Percentiles rank a stretch among this genome's conserved stretches.
Conservation (phyloP, 2,888 invertebrate genomes). For the Laothoe populi region DNA sequence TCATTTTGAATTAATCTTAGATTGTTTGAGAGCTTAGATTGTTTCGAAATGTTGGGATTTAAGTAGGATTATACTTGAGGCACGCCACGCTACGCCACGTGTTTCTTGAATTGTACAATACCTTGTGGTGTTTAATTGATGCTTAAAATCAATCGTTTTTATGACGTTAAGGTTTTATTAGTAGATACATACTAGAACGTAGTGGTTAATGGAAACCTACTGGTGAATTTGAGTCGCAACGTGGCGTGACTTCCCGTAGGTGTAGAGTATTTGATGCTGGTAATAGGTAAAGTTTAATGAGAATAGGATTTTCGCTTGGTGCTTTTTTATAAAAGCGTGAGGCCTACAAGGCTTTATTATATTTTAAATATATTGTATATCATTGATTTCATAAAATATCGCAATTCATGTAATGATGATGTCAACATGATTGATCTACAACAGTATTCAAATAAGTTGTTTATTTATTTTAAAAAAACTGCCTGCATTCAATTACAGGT, state of each 20-base stretch:
- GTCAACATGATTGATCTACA: too few relatives aligned
- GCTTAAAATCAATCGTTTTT: too few relatives aligned
- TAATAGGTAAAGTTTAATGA: not conserved
- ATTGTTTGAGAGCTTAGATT: not conserved
- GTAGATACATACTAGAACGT: too few relatives aligned
- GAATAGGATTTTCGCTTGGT: conserved; percentile 15
- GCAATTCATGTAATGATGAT: too few relatives aligned
- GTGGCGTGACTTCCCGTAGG: conserved; percentile 6
- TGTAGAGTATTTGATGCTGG: not conserved
- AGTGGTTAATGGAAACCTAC: too few relatives aligned
- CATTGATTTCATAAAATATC: too few relatives aligned
- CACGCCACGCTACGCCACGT: conserved; percentile 10
- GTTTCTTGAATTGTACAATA: not conserved
- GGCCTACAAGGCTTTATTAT: not conserved
- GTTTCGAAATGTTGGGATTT: not conserved
- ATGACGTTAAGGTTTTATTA: too few relatives aligned
- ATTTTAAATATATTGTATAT: too few relatives aligned
- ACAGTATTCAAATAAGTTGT: too few relatives aligned
- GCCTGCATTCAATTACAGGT: too few relatives aligned
- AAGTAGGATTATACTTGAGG: not conserved
- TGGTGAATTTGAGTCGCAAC: not conserved
- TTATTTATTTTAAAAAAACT: too few relatives aligned
- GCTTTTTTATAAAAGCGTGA: not conserved
- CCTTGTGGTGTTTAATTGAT: not conserved
- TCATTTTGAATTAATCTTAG: not conserved